phyloP scores from a whole-genome alignment of 2,797 vertebrate genomes.

The Tauraco hartlaubi region DNA sequence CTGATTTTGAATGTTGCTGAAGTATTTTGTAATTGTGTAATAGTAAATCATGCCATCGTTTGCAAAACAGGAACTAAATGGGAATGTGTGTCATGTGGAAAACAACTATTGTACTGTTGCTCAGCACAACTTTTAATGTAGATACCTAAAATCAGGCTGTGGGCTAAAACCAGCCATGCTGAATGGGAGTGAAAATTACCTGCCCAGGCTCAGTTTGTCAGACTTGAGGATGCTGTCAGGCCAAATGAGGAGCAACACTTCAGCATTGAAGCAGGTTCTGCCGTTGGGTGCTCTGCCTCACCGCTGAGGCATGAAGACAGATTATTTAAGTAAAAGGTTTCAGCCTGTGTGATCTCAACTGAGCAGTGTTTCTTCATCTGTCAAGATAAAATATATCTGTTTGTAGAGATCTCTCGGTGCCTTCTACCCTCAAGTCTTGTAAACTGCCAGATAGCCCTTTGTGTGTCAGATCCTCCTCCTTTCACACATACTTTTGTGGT shows the following conservation, averaged over 20 bases:
- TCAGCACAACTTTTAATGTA: not conserved
- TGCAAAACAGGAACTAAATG: not conserved
- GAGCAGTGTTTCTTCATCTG: slow-evolving; percentile 44
- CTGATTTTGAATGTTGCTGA: not conserved
- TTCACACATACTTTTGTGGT: slow-evolving; percentile 22
- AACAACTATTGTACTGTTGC: not conserved
- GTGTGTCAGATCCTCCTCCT: slow-evolving; percentile 40
- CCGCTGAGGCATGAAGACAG: not conserved
- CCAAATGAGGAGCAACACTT: not conserved
- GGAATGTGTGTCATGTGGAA: not conserved
- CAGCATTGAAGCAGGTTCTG: not conserved
- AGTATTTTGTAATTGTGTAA: not conserved
- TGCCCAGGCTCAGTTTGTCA: not conserved
- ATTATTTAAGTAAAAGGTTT: slow-evolving; percentile 8
- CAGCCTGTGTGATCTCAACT: slow-evolving; percentile 13
- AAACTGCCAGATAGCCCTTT: slow-evolving; percentile 26
- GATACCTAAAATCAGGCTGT: not conserved
- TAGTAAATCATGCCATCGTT: not conserved
- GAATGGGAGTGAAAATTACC: not conserved
- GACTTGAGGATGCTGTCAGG: not conserved
- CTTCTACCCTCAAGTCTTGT: slow-evolving; percentile 32
- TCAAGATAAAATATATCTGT: slow-evolving; percentile 48
- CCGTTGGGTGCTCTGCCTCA: not conserved
- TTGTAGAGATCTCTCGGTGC: not conserved
- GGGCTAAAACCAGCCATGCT: not conserved